A percentile compares a stretch with the other conserved stretches of the same genome.
Evolutionary conservation across 2,113 vertebrate genomes (phyloP).

Genomic region (Aspiorhynchus laticeps): DNA sequence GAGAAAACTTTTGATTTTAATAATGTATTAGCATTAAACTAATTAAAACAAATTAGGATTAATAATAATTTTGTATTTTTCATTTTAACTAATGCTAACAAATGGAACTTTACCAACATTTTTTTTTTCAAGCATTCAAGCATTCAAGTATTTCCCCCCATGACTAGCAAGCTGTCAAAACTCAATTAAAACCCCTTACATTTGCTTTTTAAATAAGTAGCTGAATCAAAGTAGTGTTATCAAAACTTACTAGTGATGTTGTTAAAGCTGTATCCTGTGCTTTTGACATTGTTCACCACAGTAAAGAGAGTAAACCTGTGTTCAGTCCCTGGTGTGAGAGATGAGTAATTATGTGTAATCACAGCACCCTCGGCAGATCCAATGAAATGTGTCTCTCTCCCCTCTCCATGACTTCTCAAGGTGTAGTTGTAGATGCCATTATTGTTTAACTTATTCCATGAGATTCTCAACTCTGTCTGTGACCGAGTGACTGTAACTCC

Average conservation of each 20-base stretch:
- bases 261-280: neutral
- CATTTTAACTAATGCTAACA: too few species aligned
- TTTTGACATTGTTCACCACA: conserved; percentile 45
- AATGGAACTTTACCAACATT: neutral
- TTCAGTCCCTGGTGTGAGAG: conserved; percentile 57
- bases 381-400: accelerated
- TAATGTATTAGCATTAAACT: too few species aligned
- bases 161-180: neutral
- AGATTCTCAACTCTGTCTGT: neutral
- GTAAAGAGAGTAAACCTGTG: conserved; percentile 59
- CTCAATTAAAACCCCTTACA: neutral
- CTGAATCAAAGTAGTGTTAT: neutral
- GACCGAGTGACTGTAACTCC: conserved; percentile 50
- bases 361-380: accelerated
- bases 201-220: neutral
- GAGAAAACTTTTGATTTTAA: too few species aligned
- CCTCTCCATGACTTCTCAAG: neutral
- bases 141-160: neutral
- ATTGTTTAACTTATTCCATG: conserved; percentile 28
- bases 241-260: conserved; percentile 61
- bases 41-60: neutral
- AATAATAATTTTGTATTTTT: neutral
- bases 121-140: neutral
- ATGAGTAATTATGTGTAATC: neutral
- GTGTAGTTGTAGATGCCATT: conserved; percentile 48